These are phyloP conservation scores for Orcinus orca DNA, from an alignment of 2,113 vertebrate species.

Conservation along the genomic window DNA sequence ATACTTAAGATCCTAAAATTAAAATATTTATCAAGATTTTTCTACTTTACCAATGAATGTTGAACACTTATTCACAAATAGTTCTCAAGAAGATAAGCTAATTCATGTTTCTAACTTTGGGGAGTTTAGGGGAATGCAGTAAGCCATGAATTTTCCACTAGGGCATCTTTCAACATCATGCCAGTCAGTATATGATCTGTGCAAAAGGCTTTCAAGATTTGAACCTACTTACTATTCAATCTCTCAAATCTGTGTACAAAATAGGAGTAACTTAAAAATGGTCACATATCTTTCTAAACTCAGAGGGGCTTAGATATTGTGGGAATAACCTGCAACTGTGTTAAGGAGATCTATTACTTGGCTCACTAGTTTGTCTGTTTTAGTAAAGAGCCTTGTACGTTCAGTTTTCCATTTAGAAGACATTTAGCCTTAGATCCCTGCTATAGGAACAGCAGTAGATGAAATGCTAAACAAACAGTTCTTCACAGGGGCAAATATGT, in stretches of 20 bases:
- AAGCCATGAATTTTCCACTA: not conserved
- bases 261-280: not conserved
- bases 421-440: not conserved
- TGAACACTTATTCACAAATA: not conserved
- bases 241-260: not conserved
- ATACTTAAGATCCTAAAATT: not conserved
- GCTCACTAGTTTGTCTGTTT: not conserved
- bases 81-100: not conserved
- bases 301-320: not conserved
- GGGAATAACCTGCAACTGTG: not conserved
- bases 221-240: not conserved
- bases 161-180: not conserved
- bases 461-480: not conserved
- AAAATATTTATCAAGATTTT: not conserved
- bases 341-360: not conserved
- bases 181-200: not conserved
- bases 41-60: not conserved
- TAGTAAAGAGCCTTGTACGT: not conserved
- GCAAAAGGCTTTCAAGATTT: not conserved
- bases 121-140: not conserved
- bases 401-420: slow-evolving; percentile 9
- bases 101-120: not conserved
- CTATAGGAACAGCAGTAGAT: not conserved
- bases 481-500: not conserved
- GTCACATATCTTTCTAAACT: not conserved